Base-by-base conservation (phyloP, 2,113 vertebrate genomes). In the Urocitellus parryii region DNA sequence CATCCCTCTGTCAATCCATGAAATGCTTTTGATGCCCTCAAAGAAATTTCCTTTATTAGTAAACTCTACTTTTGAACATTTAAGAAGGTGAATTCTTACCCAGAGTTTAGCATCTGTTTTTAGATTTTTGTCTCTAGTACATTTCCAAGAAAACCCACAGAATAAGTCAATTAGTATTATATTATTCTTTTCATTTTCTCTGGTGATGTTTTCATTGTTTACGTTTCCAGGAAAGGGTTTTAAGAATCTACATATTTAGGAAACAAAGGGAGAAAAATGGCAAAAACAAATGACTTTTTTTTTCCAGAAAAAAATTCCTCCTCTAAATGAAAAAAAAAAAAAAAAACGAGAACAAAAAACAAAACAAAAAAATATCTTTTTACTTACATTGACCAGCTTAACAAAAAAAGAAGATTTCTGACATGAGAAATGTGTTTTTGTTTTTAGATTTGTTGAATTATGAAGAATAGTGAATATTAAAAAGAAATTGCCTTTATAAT, bases 371-470 rank as follows among this genome's bases (percentile, higher is more conserved):
- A 51, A 51, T 80, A n/a, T 72, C 7, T 70, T 79, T 68, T 86
- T 48, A 24, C 18, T 81, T 73, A 51, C 39, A 20, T 39, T 18
- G 51, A 87, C 24, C 25, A 63, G 53, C 8, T 80, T 87, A 63
- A 80, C 32, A 80, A 72, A 12, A 18, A 92, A 68, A 67, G 12
- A 65, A 88, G 32, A 73, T 56, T 76, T 68, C 70, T 83, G 67
- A 90, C 8, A 17, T 83, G 37, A 94, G 45, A 56, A 68, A 48
- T 17, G 18, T 53, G 48, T 58, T 32, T 84, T 90, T 94, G 18
- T 76, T 83, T 81, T 90, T 48, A 22, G 13, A 48, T 84, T 89
- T 94, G 32, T 61, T 80, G 45, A 61, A 77, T 90, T 78, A 48
- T 70, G 48, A 72, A 90, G 25, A 94, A 2, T 58, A 68, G 24